phyloP scores from a whole-genome alignment of 2,797 vertebrate genomes.

The Tiaroga cobitis region DNA sequence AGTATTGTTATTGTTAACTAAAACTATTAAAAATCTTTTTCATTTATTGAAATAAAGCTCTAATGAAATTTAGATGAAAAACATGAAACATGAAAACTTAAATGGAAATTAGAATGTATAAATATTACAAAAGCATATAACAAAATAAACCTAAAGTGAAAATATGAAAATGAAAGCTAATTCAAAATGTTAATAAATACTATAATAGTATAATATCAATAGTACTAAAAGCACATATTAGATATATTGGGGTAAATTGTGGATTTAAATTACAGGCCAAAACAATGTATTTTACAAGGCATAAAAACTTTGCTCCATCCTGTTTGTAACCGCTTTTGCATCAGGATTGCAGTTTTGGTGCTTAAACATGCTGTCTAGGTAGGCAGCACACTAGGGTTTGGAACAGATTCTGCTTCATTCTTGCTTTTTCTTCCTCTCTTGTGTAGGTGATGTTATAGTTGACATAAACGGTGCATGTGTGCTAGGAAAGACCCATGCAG shows the following conservation, averaged over 20 bases:
- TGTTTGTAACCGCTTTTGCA: neutral
- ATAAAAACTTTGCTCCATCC: neutral
- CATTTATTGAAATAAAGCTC: neutral
- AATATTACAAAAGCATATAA: neutral
- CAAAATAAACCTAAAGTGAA: neutral
- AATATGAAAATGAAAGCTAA: neutral
- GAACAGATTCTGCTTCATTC: neutral
- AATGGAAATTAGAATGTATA: neutral
- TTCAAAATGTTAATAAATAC: neutral
- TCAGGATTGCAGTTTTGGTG: neutral
- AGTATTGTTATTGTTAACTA: neutral
- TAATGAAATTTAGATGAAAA: neutral
- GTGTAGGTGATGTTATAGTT: slow-evolving; percentile 93
- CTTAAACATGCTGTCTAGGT: neutral
- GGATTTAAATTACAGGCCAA: neutral
- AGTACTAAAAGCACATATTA: neutral
- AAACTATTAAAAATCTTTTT: neutral
- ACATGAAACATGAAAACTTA: neutral
- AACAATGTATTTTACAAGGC: neutral
- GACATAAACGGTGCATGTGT: slow-evolving; percentile 94
- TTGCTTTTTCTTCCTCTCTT: neutral
- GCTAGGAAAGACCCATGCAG: slow-evolving; percentile 95
- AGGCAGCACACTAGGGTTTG: neutral
- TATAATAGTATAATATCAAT: neutral
- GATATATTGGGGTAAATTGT: neutral